Base-by-base conservation (phyloP, 2,888 invertebrate genomes). In the Lasioglossum lativentre region DNA sequence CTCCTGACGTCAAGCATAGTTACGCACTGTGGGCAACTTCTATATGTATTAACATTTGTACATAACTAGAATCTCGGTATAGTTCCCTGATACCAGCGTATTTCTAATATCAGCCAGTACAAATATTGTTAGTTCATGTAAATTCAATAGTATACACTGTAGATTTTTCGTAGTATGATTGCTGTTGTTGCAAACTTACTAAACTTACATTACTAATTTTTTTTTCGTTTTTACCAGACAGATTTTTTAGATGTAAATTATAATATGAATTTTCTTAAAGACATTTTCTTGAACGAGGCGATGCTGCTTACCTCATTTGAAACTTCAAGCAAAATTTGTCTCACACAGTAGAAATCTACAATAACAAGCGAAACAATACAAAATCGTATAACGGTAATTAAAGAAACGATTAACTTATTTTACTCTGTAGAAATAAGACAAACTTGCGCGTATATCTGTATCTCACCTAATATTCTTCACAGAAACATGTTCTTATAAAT, bases 41-140 rank as follows among this genome's bases (percentile, higher is more conserved):
- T 78, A 85, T 74, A 73, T 80, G 80, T 87, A 89, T 86, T 85
- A 83, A 89, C 81, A 83, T 90, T 88, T 90, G 88, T 90, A 90
- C 90, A 86, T 75, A 86, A 90, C 85, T 85, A 90, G 78, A 84
- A 89, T 86, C 59, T 78, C 47, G 71, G 78, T 89, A 82, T 80
- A 92, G 93, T 94, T 94, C 94, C 94, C 94, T 94, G 94, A 94
- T 94, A 94, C 92, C 94, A 94, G 93, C 93, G 93, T 92, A 90
- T 91, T 93, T 91, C 89, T 91, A 91, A 93, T 90, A 92, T 91
- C 88, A 89, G 90, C 93, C 91, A 93, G 92, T 94, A 94, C 93
- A 94, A 94, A 94, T 92, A 94, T 93, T 93, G 93, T 94, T 94
- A 94, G 92, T 94, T 91, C 77, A 77, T 77, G 77, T 77, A 77